Evolutionary conservation across 2,113 vertebrate species (phyloP), one percentile per base, ranked within the genome.

Genomic region (Lepus americanus): DNA sequence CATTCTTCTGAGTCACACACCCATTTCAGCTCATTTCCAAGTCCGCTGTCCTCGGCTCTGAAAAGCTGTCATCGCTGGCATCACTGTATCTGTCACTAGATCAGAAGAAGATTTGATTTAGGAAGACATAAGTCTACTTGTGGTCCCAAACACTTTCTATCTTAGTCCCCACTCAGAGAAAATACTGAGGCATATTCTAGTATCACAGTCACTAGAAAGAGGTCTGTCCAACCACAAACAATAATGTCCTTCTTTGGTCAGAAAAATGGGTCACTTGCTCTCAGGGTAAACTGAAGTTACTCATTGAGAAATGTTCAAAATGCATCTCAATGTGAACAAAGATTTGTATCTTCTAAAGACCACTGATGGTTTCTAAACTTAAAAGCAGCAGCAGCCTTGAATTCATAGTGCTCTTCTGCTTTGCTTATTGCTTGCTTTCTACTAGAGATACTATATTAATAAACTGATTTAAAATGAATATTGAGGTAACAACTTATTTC

Each of bases 81-180:
- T 98, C 98, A 31, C 98, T 98, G 96, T 97, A 98, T 93, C 96
- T 97, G 92, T 98, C 98, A 87, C 98, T 98, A 96, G 55, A 97
- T 74, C 89, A 83, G 95, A 98, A 98, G 44, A 98, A 87, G 14
- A 94, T 92, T 22, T 72, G 74, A 97, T 95, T 96, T 87, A 90
- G 72, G 55, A 89, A 93, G 51, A 61, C 81, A 77, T 84, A 63
- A 85, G 69, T 78, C 33, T 73, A 76, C n/a, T 79, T 89, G 63
- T 29, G 59, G 70, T 66, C 67, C 76, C n/a, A 83, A 88, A 90
- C 61, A 66, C 29, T 44, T 96, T 81, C 55, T 59, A 69, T 79
- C 78, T 90, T 73, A 94, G 92, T 51, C 29, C 36, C 20, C 33
- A 74, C 36, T 72, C 59, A 91, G 64, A 88, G 70, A 39, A 90